Evolutionary conservation across 2,113 vertebrate species (phyloP).

Genomic region (Syngnathus typhle): DNA sequence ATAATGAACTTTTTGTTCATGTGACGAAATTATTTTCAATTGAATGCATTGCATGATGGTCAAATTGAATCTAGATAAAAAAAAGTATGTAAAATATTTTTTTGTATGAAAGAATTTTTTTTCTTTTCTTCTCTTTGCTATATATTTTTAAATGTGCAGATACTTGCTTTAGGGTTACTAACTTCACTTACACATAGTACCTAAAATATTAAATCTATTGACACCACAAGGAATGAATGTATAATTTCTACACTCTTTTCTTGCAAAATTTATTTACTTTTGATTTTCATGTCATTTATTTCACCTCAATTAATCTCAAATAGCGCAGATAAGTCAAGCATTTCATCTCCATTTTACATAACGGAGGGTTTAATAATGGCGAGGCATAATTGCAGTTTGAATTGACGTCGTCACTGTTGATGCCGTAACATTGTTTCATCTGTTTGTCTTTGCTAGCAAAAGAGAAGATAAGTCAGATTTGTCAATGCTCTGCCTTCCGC

Average conservation of each 20-base stretch:
- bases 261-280: not conserved
- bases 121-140: too few species aligned
- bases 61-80: not conserved
- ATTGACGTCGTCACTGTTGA: conserved; percentile 36
- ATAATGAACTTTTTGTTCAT: too few species aligned
- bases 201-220: not conserved
- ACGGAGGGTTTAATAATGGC: conserved; percentile 17
- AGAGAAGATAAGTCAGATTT: conserved; percentile 52
- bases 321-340: not conserved
- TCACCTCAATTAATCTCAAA: not conserved
- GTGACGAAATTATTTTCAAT: not conserved
- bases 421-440: conserved; percentile 39
- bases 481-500: conserved; percentile 35
- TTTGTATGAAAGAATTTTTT: too few species aligned
- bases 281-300: not conserved
- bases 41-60: not conserved
- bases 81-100: too few species aligned
- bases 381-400: conserved; percentile 24
- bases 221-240: not conserved
- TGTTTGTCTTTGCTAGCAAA: conserved; percentile 34
- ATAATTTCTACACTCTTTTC: not conserved
- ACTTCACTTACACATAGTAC: too few species aligned
- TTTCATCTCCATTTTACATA: not conserved
- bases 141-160: not conserved
- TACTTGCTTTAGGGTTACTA: not conserved